Conservation (phyloP, 2,797 vertebrate species). For the Notoglanidium macrostoma region DNA sequence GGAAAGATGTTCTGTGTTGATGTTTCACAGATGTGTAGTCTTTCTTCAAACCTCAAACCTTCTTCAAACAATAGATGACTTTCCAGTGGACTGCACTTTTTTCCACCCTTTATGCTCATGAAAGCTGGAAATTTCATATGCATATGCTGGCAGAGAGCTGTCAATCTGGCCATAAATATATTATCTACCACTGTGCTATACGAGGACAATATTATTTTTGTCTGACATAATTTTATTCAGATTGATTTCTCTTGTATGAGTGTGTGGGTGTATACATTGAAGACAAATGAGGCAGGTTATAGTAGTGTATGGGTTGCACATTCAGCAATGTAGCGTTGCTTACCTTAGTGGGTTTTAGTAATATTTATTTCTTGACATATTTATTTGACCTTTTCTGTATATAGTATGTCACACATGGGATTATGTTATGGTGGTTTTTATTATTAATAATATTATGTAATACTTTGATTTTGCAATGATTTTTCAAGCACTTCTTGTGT, state of each 20-base stretch:
- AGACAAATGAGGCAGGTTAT: slow-evolving; percentile 36
- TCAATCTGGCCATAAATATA: slow-evolving; percentile 52
- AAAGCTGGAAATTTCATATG: slow-evolving; percentile 53
- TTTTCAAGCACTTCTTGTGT: slow-evolving; percentile 41
- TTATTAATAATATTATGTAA: slow-evolving; percentile 41
- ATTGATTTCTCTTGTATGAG: slow-evolving; percentile 29
- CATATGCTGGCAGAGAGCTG: slow-evolving; percentile 52
- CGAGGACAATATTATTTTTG: slow-evolving; percentile 48
- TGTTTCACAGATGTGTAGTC: slow-evolving; percentile 52
- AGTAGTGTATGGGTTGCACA: slow-evolving; percentile 64
- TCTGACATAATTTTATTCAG: slow-evolving; percentile 31
- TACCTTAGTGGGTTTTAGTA: slow-evolving; percentile 64
- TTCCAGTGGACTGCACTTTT: slow-evolving; percentile 46
- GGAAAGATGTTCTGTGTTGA: slow-evolving; percentile 39
- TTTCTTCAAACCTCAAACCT: slow-evolving; percentile 48
- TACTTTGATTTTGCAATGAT: slow-evolving; percentile 46
- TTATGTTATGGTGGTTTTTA: slow-evolving; percentile 61
- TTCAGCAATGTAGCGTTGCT: slow-evolving; percentile 76
- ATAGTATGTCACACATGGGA: slow-evolving; percentile 63
- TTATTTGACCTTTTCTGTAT: slow-evolving; percentile 72
- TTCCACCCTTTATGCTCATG: slow-evolving; percentile 37
- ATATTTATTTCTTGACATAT: slow-evolving; percentile 67
- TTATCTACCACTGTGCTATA: slow-evolving; percentile 56
- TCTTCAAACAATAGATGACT: slow-evolving; percentile 26
- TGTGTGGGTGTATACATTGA: slow-evolving; percentile 20